These are phyloP conservation scores for Bergia puertoricense DNA, from an alignment of 92 coral and sea anemone genomes.

Conservation along the genomic window DNA sequence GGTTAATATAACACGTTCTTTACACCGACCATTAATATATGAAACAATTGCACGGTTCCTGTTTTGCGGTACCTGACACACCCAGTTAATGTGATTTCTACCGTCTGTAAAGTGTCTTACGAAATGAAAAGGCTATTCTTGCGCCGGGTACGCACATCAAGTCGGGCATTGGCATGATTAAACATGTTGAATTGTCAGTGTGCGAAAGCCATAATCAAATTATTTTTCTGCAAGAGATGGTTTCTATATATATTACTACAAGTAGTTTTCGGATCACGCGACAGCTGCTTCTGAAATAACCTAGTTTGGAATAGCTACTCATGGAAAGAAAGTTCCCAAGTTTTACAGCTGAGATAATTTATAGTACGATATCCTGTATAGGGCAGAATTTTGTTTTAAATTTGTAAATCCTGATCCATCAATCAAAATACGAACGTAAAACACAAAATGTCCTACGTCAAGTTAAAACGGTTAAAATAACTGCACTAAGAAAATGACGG, in stretches of 20 bases:
- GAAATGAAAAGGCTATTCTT: too few relatives aligned
- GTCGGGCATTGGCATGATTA: not conserved
- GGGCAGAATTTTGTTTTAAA: too few relatives aligned
- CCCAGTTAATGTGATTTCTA: not conserved
- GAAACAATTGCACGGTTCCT: not conserved
- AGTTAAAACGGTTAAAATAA: too few relatives aligned
- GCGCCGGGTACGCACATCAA: not conserved
- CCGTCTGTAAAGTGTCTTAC: not conserved
- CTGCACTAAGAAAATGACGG: too few relatives aligned
- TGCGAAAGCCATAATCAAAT: not conserved
- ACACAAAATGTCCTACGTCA: too few relatives aligned
- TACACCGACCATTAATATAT: not conserved
- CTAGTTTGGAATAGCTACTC: not conserved
- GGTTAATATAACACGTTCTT: not conserved
- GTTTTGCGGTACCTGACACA: not conserved
- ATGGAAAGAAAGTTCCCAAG: not conserved
- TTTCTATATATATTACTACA: not conserved
- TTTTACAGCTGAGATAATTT: too few relatives aligned
- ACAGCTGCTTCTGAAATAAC: not conserved
- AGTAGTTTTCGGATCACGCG: not conserved
- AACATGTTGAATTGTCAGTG: not conserved
- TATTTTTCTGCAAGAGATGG: not conserved
- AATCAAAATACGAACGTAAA: too few relatives aligned
- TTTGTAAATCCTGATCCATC: too few relatives aligned
- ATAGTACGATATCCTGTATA: too few relatives aligned